These are phyloP conservation scores for Hafferia zeledoni DNA, from an alignment of 2,797 vertebrate genomes.

Conservation along the genomic window DNA sequence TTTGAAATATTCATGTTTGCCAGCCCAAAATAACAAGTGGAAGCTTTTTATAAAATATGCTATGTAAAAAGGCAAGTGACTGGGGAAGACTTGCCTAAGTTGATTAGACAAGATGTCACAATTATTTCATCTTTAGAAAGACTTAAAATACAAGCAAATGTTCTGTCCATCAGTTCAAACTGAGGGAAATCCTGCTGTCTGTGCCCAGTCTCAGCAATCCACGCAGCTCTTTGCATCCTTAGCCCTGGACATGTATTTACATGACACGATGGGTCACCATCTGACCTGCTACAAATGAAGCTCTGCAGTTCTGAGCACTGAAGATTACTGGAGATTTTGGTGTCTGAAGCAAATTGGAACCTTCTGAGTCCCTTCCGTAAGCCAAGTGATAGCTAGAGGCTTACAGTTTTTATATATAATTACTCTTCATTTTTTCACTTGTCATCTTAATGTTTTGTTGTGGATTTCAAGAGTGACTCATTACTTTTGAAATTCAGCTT, in stretches of 20 bases:
- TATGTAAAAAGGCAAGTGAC: neutral
- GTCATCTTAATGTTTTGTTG: neutral
- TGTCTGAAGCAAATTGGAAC: neutral
- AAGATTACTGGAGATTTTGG: neutral
- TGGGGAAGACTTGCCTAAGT: neutral
- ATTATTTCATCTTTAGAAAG: neutral
- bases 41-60: neutral
- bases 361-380: neutral
- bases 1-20: neutral
- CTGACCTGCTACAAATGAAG: neutral
- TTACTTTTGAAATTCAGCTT: slow-evolving; percentile 56
- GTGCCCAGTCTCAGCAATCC: neutral
- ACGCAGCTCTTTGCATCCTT: neutral
- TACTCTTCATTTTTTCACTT: neutral
- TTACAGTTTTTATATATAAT: neutral
- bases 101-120: neutral
- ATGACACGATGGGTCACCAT: neutral
- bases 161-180: neutral
- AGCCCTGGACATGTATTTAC: rapidly evolving
- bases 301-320: neutral
- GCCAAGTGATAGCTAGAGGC: neutral
- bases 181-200: too few relatives aligned
- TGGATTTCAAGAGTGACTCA: slow-evolving; percentile 38
- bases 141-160: neutral
- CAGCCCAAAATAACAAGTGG: neutral